Evolutionary conservation across 2,888 invertebrate genomes (phyloP).

Genomic region (Notocelia uddmanniana): DNA sequence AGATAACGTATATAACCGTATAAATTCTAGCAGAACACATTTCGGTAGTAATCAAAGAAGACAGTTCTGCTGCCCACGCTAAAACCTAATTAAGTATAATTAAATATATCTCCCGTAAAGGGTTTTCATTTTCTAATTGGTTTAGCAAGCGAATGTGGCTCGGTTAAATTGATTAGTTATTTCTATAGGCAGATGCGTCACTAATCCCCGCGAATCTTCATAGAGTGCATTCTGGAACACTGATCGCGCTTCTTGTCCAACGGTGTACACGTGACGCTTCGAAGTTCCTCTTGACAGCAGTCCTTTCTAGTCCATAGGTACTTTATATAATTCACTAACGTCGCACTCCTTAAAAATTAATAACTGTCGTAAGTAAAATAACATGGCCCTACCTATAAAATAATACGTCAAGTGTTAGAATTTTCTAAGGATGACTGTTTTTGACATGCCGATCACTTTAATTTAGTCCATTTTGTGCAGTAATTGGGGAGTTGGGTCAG

Average conservation of each 20-base stretch:
- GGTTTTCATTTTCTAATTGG: conserved; percentile 5
- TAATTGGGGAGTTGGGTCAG: background rate
- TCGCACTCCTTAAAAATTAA: conserved; percentile 9
- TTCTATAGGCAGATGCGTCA: background rate
- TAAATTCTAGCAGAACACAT: conserved; percentile 45
- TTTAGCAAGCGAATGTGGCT: conserved; percentile 17
- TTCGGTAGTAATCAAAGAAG: conserved; percentile 44
- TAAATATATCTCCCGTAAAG: conserved; percentile 18
- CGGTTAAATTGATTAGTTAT: background rate
- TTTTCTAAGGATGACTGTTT: conserved; percentile 2
- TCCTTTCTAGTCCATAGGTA: conserved; percentile 12
- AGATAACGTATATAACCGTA: conserved; percentile 34
- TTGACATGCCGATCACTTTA: conserved; percentile 26
- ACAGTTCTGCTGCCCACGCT: conserved; percentile 40
- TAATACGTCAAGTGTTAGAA: conserved; percentile 5
- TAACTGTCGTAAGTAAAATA: conserved; percentile 1
- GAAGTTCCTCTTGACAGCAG: conserved; percentile 2
- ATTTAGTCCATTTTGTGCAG: conserved; percentile 20
- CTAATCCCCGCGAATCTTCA: conserved; percentile 10
- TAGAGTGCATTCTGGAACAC: conserved; percentile 7
- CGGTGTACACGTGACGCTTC: conserved; percentile 21
- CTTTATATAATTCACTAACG: conserved; percentile 6
- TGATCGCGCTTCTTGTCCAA: background rate
- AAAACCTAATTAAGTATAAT: conserved; percentile 35
- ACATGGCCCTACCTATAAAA: conserved; percentile 1